These are phyloP conservation scores for Bruchidius siliquastri DNA, from an alignment of 2,888 invertebrate species.

Conservation along the genomic window DNA sequence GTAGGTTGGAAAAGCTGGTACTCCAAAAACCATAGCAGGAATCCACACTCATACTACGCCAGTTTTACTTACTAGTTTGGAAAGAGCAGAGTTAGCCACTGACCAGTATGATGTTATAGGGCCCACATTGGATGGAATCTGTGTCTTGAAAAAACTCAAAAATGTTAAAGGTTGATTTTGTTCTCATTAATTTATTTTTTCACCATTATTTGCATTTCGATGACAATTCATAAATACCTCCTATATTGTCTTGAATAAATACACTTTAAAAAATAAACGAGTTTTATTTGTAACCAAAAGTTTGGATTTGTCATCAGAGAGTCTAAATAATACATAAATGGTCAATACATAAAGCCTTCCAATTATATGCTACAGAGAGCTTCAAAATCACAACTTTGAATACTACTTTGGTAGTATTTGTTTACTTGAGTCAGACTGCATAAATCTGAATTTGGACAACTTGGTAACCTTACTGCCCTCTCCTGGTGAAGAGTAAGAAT, in stretches of 20 bases:
- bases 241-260: background rate
- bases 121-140: conserved; percentile 97
- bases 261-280: conserved; percentile 9
- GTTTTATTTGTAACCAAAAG: conserved; percentile 7
- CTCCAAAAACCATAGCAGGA: conserved; percentile 98
- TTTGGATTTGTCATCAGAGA: background rate
- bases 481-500: conserved; percentile 74
- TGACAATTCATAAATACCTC: background rate
- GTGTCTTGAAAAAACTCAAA: conserved; percentile 75
- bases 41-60: conserved; percentile 99
- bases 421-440: conserved; percentile 60
- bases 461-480: conserved; percentile 60
- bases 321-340: background rate
- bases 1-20: conserved; percentile 85
- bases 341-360: background rate
- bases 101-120: conserved; percentile 91
- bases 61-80: conserved; percentile 90
- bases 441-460: conserved; percentile 60
- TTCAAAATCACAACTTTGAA: conserved; percentile 62
- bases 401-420: conserved; percentile 55
- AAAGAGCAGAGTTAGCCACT: conserved; percentile 94
- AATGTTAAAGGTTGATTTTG: conserved; percentile 7
- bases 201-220: background rate
- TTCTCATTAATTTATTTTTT: background rate
- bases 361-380: conserved; percentile 54